A percentile compares a stretch with the other conserved stretches of the same genome.
phyloP scores from a whole-genome alignment of 2,113 vertebrate species.

The Himantopus leucocephalus region DNA sequence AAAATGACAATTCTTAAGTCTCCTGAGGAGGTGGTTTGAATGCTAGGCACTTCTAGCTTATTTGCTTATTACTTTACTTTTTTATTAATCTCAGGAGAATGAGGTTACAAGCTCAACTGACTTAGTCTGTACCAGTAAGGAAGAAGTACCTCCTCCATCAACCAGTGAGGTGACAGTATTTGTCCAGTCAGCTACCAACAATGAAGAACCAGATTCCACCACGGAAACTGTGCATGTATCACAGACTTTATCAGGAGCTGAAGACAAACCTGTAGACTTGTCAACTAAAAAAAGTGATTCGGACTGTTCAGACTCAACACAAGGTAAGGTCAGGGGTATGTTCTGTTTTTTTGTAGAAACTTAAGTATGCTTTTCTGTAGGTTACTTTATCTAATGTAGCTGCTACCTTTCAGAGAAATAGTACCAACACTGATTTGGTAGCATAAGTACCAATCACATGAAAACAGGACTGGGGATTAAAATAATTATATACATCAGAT shows the following conservation, averaged over 20 bases:
- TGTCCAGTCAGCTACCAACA: neutral
- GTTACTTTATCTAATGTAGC: neutral
- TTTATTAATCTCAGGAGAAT: constrained; percentile 45
- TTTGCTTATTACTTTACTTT: neutral
- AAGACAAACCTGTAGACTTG: constrained; percentile 86
- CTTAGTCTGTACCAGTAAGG: neutral
- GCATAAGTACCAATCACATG: neutral
- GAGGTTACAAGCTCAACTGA: constrained; percentile 29
- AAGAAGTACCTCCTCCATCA: neutral
- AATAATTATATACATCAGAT: neutral
- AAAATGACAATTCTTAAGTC: neutral
- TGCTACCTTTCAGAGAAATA: neutral
- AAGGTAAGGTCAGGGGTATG: constrained; percentile 61
- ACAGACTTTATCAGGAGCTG: neutral
- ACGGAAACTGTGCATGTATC: neutral
- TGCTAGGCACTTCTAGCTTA: neutral
- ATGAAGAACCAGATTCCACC: constrained; percentile 50
- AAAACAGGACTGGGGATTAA: neutral
- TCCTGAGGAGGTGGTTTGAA: neutral
- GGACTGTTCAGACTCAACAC: constrained; percentile 47
- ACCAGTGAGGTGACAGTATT: neutral
- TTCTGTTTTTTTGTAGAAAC: neutral
- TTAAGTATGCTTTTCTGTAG: neutral
- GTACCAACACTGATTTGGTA: neutral
- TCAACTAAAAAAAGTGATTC: constrained; percentile 80